Evolutionary conservation across 1,140 invertebrate genomes (phyloP), one percentile per base, ranked within the genome.

Genomic region (Tetragnatha versicolor): DNA sequence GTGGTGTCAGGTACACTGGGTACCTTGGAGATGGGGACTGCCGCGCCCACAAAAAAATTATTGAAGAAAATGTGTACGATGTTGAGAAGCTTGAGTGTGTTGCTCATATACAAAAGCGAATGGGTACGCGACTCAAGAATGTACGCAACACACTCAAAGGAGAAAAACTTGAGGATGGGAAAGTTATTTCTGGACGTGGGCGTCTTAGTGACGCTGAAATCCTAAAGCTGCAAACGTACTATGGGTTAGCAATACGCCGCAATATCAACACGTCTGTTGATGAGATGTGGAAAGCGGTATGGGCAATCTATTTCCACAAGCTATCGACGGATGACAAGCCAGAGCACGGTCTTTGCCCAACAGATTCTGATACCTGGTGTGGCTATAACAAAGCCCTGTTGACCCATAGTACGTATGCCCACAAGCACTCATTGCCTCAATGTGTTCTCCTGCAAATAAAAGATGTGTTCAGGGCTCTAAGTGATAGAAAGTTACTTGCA

Each of bases 221-320:
- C n/a, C n/a, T n/a, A n/a, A n/a, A n/a, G n/a, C n/a, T n/a, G n/a
- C 68, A 70, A 51, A 51, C 17, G 14, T 51, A 49, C 20, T 70
- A 70, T 70, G 29, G 31, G 10, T 35, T 53, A 5, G 42, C 42
- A 9, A 58, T 70, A 51, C 1, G 35, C 10, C 2, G 53, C 7
- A 70, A 70, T 51, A 4, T 29, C 12, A 25, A 42, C 3, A 5
- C 1, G 10, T 20, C 47, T 33, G 6, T 45, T 22, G 20, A 66
- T 9, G n/a, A 9, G 5, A 70, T 51, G 42, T 1, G 5, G 5
- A 47, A 58, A 70, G 66, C 27, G 22, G 14, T 70, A 9, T 49
- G 66, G 66, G n/a, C 42, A n/a, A 37, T 35, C 7, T 51, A 33
- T 58, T 35, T 53, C 14, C 68, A 70, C 22, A 45, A 35, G 14